Percentiles rank a stretch among this genome's conserved stretches.
phyloP scores from a whole-genome alignment of 2,888 invertebrate species.

The Arrhopalites spinosus region DNA sequence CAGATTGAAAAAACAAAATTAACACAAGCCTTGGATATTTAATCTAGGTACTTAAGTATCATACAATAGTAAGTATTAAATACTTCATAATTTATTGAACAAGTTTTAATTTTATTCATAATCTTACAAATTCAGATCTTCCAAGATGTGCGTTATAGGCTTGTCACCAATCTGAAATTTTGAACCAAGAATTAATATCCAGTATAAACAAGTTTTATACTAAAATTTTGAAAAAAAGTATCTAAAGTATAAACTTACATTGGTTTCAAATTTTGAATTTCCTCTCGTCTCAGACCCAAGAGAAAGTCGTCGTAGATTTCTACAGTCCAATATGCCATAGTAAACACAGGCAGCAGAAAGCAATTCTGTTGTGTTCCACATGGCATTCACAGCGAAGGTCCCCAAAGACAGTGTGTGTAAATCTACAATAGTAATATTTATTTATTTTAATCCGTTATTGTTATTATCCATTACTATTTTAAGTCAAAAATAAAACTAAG shows the following conservation, averaged over 20 bases:
- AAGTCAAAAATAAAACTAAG: background rate
- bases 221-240: background rate
- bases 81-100: too few relatives aligned
- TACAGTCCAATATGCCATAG: slow-evolving; percentile 16
- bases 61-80: too few relatives aligned
- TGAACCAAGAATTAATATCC: background rate
- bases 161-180: background rate
- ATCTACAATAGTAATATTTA: slow-evolving; percentile 1
- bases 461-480: background rate
- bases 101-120: background rate
- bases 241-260: slow-evolving; percentile 6
- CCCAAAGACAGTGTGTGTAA: slow-evolving; percentile 13
- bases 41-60: too few relatives aligned
- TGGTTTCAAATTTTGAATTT: slow-evolving; percentile 16
- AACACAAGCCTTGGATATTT: too few relatives aligned
- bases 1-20: too few relatives aligned
- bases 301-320: slow-evolving; percentile 6
- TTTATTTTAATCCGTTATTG: too few relatives aligned
- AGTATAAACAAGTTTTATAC: background rate
- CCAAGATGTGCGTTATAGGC: background rate
- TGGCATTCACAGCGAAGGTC: slow-evolving; percentile 11
- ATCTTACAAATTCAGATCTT: background rate
- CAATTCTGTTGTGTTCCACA: slow-evolving; percentile 12
- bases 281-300: slow-evolving; percentile 8
- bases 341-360: slow-evolving; percentile 5